Evolutionary conservation across 2,888 invertebrate species (phyloP).

Genomic region (Melanotus villosus): DNA sequence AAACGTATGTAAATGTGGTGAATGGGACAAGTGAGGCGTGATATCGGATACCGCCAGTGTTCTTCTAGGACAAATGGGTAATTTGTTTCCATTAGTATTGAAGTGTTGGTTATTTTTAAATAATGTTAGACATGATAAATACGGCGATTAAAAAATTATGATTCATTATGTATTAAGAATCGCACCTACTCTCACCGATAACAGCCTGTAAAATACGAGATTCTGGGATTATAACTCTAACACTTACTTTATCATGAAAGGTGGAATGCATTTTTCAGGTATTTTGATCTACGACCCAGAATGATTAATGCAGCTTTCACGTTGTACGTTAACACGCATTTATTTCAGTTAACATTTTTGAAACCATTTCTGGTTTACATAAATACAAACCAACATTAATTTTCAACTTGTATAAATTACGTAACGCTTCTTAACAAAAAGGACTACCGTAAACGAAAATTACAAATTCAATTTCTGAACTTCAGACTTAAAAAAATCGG

Average conservation of each 20-base stretch:
- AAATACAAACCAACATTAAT: no score
- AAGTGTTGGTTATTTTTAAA: constrained; percentile 4
- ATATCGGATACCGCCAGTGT: constrained; percentile 38
- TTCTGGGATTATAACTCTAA: neutral
- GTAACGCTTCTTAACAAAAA: no score
- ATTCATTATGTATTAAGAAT: neutral
- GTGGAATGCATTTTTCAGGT: neutral
- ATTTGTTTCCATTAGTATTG: constrained; percentile 40
- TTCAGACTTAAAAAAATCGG: no score
- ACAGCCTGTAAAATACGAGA: neutral
- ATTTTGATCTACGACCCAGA: neutral
- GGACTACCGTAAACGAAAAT: no score
- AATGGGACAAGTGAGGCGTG: constrained; percentile 46
- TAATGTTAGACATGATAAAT: neutral
- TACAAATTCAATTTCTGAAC: no score
- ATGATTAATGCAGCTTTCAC: no score
- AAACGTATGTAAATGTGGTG: constrained; percentile 47
- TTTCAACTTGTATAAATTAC: no score
- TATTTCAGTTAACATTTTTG: no score
- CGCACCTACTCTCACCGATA: neutral
- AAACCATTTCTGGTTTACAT: no score
- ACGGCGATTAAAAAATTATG: constrained; percentile 4
- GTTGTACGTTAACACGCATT: no score
- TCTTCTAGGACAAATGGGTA: constrained; percentile 45
- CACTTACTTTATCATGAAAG: no score